Conservation (phyloP, 2,113 vertebrate genomes). For the Arenaria interpres region DNA sequence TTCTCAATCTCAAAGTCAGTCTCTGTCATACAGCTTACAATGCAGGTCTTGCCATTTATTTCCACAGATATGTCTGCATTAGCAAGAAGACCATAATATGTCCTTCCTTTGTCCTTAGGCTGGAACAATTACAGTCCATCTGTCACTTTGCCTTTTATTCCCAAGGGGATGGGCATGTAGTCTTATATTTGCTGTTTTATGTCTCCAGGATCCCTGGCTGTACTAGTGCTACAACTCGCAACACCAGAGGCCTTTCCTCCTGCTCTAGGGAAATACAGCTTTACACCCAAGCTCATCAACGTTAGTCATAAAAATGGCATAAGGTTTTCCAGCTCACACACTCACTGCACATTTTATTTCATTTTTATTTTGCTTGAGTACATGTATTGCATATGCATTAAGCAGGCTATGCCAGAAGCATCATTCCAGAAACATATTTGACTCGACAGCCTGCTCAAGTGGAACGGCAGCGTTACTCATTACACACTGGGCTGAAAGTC, state of each 20-base stretch:
- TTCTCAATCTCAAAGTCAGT: neutral
- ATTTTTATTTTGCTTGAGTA: conserved; percentile 28
- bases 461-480: neutral
- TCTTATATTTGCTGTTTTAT: neutral
- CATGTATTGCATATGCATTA: conserved; percentile 39
- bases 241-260: neutral
- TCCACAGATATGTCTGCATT: neutral
- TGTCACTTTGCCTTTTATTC: neutral
- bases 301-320: neutral
- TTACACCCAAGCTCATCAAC: neutral
- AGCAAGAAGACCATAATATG: neutral
- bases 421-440: conserved; percentile 32
- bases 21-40: neutral
- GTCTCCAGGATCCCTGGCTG: neutral
- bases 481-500: neutral
- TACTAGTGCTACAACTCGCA: neutral
- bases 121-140: neutral
- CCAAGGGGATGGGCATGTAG: neutral
- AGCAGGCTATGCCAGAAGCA: conserved; percentile 31
- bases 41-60: neutral
- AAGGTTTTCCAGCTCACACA: neutral
- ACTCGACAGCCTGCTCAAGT: conserved; percentile 46
- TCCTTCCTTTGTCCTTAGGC: neutral
- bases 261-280: neutral
- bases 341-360: neutral